Evolutionary conservation across 2,113 vertebrate species (phyloP), one percentile per base, ranked within the genome.

Genomic region (Salminus brasiliensis): DNA sequence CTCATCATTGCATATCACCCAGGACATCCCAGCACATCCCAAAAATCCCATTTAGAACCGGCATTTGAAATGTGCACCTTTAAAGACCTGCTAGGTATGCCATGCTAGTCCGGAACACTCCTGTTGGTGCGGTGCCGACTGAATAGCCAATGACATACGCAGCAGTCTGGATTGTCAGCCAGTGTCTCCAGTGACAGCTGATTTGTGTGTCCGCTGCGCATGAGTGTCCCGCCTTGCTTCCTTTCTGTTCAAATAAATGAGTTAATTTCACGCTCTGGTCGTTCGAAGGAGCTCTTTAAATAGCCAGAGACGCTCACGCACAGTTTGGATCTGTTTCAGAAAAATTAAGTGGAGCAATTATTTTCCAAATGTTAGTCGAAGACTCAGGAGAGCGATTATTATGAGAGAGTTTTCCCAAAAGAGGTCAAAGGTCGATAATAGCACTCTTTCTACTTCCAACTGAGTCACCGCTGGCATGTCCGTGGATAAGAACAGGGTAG

Each of bases 181-280:
- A 32, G 45, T 67, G 49, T 72, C 81, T 86, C 81, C 69, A 27
- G 85, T 86, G 85, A 84, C 88, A 80, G 76, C 76, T 83, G 86
- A 89, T 91, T 82, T 81, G 85, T 82, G 74, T 68, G 78, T 87
- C 79, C 80, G 81, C 79, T 77, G 27, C 43, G 75, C 79, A 76
- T 32, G 76, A 86, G 81, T 76, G n/a, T 82, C 68, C 72, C 65
- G 36, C 70, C 80, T 83, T 83, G 79, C 75, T 80, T 83, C 74
- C 74, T 74, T 79, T 63, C 83, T 87, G 88, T 84, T 90, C 57
- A 85, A 87, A 85, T 89, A 85, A 92, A 93, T 92, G 82, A 89
- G 86, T 81, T 91, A 81, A 89, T 91, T 92, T 90, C 87, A 92
- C 60, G 83, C 86, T 91, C 88, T 85, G 86, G 70, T 85, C 81